Evolutionary conservation across 2,888 invertebrate genomes (phyloP), one percentile per base, ranked within the genome.

Genomic region (Stomorhina lunata): DNA sequence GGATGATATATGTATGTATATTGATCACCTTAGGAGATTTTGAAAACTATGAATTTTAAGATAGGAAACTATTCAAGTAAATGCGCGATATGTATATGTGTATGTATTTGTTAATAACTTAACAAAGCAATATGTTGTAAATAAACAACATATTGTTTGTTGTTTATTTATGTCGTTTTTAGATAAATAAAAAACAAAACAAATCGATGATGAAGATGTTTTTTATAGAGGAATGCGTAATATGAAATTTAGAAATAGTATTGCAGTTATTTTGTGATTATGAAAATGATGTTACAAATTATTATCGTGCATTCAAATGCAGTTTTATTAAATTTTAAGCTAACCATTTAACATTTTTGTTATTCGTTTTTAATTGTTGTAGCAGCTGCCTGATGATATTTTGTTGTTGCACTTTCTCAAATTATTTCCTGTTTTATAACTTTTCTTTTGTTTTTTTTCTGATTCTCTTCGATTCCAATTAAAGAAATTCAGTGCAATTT

Each of bases 261-360:
- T n/a, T n/a, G n/a, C n/a, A n/a, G n/a, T n/a, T n/a, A n/a, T n/a
- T n/a, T n/a, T n/a, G n/a, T n/a, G n/a, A n/a, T n/a, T n/a, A n/a
- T n/a, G n/a, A n/a, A n/a, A n/a, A n/a, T n/a, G n/a, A n/a, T n/a
- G n/a, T n/a, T n/a, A n/a, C n/a, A n/a, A n/a, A n/a, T n/a, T n/a
- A n/a, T n/a, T n/a, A n/a, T n/a, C n/a, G n/a, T n/a, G n/a, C n/a
- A n/a, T n/a, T n/a, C n/a, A n/a, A n/a, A n/a, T n/a, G 20, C 12
- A 57, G 9, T 32, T 29, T 32, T 7, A 29, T 37, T 45, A 34
- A 15, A n/a, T 40, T 61, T 43, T 43, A 4, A 12, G 32, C 79
- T 72, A 50, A 79, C 79, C 79, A 66, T 79, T 79, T 43, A 79
- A 79, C 79, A 79, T 79, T n/a, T 65, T 65, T 48, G 40, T 7